Evolutionary conservation across 2,888 invertebrate genomes (phyloP), one percentile per base, ranked within the genome.

Genomic region (Apotomis turbidana): DNA sequence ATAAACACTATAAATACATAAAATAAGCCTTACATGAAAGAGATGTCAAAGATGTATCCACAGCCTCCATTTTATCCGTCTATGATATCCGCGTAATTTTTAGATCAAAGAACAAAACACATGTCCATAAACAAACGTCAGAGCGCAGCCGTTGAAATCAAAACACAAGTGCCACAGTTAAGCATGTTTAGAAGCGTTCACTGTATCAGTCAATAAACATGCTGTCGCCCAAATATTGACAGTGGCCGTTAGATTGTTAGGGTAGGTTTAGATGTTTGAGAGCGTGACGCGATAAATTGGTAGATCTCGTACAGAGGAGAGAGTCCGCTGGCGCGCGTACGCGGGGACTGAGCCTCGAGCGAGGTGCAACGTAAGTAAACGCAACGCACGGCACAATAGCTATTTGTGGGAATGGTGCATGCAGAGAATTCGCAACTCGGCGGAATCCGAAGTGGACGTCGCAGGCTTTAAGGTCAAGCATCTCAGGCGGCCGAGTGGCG

Each of bases 361-460:
- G 68, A 62, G 72, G 63, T 68, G 63, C 72, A 72, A 52, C 62
- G 82, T 82, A 81, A 80, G 78, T 82, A 80, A 81, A 79, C 81
- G 81, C 76, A 74, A 76, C 78, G 82, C 82, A 78, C 74, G 76
- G 83, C 81, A 84, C 86, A 86, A 81, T 88, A 81, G 90, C 90
- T 91, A 91, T 92, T 92, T 92, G 88, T 90, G 90, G 90, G 85
- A 90, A 87, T 83, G 85, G 90, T 90, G 85, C 90, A 87, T 82
- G 85, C 80, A 85, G 83, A 79, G 88, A 90, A 91, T 91, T 90
- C 81, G 89, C 90, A 85, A 89, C 84, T 89, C 85, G 80, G 85
- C 88, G 83, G 84, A 91, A 89, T 90, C 85, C 84, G 78, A 74
- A 80, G 84, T 82, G 77, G 82, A 79, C 81, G 80, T 72, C 75